phyloP scores from a whole-genome alignment of 2,113 vertebrate genomes.

The Gallinago paraguaiae region DNA sequence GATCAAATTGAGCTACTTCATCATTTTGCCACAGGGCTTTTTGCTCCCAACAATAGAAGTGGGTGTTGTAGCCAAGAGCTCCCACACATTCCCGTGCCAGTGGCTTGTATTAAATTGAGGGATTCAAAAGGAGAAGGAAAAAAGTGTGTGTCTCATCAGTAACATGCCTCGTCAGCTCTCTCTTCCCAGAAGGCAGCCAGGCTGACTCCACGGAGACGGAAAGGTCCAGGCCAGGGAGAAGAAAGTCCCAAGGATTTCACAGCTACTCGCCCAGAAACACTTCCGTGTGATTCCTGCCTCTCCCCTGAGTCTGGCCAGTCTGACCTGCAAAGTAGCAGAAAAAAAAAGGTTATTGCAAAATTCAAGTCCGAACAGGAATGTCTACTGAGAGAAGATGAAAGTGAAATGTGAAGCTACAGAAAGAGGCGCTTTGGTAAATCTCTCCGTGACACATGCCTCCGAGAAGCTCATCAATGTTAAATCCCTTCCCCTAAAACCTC shows the following conservation, averaged over 20 bases:
- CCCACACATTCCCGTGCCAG: not conserved
- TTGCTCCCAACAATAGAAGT: constrained; percentile 23
- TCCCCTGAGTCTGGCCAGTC: not conserved
- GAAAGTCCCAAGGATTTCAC: constrained; percentile 40
- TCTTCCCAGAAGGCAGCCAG: constrained; percentile 53
- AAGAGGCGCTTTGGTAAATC: not conserved
- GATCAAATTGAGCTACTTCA: constrained; percentile 29
- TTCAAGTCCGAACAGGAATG: constrained; percentile 10
- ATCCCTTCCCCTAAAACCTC: not conserved
- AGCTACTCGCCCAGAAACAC: constrained; percentile 9
- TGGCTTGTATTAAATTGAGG: constrained; percentile 28
- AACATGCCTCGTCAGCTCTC: constrained; percentile 54
- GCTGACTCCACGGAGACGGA: not conserved
- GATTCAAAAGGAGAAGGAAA: constrained; percentile 13
- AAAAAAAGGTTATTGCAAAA: not conserved
- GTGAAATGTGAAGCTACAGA: not conserved
- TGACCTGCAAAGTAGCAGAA: constrained; percentile 7
- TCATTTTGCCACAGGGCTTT: not conserved
- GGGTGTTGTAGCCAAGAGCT: not conserved
- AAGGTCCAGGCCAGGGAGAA: constrained; percentile 22
- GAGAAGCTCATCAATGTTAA: not conserved
- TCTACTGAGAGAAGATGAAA: not conserved
- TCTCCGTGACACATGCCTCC: fast-evolving
- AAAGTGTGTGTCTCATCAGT: not conserved
- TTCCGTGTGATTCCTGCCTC: not conserved